Conservation (phyloP, 2,888 invertebrate genomes). For the Chymomyza caudatula region DNA sequence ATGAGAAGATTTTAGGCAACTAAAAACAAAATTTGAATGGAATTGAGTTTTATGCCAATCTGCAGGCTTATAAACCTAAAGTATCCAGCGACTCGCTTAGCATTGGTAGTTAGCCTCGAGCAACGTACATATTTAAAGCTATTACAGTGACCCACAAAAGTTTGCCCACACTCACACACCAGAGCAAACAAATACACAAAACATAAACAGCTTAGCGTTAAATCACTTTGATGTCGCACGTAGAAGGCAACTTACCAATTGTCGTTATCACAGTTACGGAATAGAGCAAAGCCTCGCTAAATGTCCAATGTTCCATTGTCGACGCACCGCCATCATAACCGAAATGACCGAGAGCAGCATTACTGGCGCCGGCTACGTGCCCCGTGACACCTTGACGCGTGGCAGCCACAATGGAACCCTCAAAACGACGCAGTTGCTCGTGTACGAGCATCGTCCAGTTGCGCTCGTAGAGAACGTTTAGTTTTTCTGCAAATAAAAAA, state of each 20-base stretch:
- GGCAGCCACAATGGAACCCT: constrained; percentile 87
- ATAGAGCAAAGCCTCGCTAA: constrained; percentile 90
- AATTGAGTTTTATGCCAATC: neutral
- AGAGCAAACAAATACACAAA: constrained; percentile 23
- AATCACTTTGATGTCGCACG: neutral
- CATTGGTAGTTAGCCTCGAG: constrained; percentile 21
- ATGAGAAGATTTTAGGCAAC: neutral
- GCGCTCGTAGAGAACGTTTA: constrained; percentile 89
- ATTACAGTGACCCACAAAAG: constrained; percentile 28
- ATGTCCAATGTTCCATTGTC: constrained; percentile 82
- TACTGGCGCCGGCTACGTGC: constrained; percentile 29
- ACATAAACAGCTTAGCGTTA: constrained; percentile 20
- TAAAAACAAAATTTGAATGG: neutral
- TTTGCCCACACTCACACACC: constrained; percentile 6
- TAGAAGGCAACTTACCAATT: constrained; percentile 83
- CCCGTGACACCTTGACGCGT: constrained; percentile 80
- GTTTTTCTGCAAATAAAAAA: constrained; percentile 81
- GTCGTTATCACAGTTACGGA: constrained; percentile 93
- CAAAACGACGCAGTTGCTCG: constrained; percentile 87
- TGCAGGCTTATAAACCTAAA: neutral
- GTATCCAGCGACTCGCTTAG: neutral
- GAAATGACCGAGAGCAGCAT: constrained; percentile 57
- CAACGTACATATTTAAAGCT: constrained; percentile 57
- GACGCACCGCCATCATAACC: constrained; percentile 52
- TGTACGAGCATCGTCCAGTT: constrained; percentile 91